Percentiles rank a stretch among this genome's conserved stretches.
Evolutionary conservation across 2,113 vertebrate genomes (phyloP).

Genomic region (Potamarius usumacintae): DNA sequence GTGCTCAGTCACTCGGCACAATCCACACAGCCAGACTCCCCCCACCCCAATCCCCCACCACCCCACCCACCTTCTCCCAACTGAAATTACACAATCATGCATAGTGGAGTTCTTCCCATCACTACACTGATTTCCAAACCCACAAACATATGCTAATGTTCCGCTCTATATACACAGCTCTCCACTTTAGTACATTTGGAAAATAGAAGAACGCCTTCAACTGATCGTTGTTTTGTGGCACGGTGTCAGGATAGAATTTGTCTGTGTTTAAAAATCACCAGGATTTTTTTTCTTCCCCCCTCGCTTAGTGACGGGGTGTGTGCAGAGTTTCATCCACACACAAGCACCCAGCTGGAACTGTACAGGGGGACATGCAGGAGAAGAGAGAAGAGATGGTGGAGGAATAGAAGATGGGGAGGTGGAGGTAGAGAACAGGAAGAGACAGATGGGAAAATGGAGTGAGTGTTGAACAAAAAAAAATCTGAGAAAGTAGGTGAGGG

Average conservation of each 20-base stretch:
- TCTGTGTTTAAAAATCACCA: slow-evolving; percentile 19
- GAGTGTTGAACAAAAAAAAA: not conserved
- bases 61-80: not conserved
- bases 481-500: not conserved
- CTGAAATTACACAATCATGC: slow-evolving; percentile 30
- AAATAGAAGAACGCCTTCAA: slow-evolving; percentile 17
- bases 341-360: slow-evolving; percentile 11
- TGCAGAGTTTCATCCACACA: slow-evolving; percentile 21
- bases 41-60: slow-evolving; percentile 10
- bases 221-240: slow-evolving; percentile 40
- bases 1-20: slow-evolving; percentile 15
- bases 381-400: not conserved
- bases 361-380: not conserved
- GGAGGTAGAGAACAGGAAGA: not conserved
- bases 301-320: slow-evolving; percentile 14
- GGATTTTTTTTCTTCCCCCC: not conserved
- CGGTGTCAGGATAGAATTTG: not conserved
- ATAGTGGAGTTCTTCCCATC: slow-evolving; percentile 29
- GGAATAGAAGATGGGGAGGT: not conserved
- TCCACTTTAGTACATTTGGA: slow-evolving; percentile 32
- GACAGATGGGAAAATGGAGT: not conserved
- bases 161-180: slow-evolving; percentile 38
- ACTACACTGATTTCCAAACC: slow-evolving; percentile 29
- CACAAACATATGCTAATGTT: slow-evolving; percentile 49
- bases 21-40: not conserved